Evolutionary conservation across 2,888 invertebrate genomes (phyloP).

Genomic region (Cheilosia soror): DNA sequence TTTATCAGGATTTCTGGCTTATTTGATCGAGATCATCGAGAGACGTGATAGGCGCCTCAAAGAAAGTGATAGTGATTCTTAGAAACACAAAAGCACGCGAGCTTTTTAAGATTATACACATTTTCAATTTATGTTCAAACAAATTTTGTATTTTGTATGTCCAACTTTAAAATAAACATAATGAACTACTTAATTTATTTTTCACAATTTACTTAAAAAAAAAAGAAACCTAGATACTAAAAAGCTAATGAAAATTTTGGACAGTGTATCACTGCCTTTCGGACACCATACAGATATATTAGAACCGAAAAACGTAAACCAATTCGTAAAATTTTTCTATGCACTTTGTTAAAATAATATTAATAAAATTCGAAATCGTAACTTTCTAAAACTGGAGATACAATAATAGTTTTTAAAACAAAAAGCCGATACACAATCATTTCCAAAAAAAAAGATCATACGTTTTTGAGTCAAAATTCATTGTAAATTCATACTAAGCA

Average conservation of each 20-base stretch:
- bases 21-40: slow-evolving; percentile 82
- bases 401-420: slow-evolving; percentile 68
- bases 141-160: neutral
- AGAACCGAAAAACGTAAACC: slow-evolving; percentile 19
- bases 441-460: slow-evolving; percentile 23
- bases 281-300: slow-evolving; percentile 45
- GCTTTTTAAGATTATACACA: slow-evolving; percentile 41
- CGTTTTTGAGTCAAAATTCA: slow-evolving; percentile 35
- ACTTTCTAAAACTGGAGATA: slow-evolving; percentile 40
- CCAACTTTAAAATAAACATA: neutral
- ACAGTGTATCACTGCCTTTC: slow-evolving; percentile 76
- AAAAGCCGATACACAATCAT: slow-evolving; percentile 71
- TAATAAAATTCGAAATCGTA: slow-evolving; percentile 38
- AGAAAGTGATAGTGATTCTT: slow-evolving; percentile 82
- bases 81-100: slow-evolving; percentile 65
- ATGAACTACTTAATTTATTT: slow-evolving; percentile 1
- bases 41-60: slow-evolving; percentile 79
- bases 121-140: slow-evolving; percentile 36
- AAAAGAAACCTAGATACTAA: slow-evolving; percentile 3
- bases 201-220: slow-evolving; percentile 4
- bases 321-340: slow-evolving; percentile 20
- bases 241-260: slow-evolving; percentile 54
- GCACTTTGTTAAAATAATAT: slow-evolving; percentile 36
- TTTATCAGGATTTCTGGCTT: slow-evolving; percentile 87
- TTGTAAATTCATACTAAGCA: slow-evolving; percentile 48